Evolutionary conservation across 1,140 invertebrate species (phyloP), one percentile per base, ranked within the genome.

Genomic region (Ericerus pela): DNA sequence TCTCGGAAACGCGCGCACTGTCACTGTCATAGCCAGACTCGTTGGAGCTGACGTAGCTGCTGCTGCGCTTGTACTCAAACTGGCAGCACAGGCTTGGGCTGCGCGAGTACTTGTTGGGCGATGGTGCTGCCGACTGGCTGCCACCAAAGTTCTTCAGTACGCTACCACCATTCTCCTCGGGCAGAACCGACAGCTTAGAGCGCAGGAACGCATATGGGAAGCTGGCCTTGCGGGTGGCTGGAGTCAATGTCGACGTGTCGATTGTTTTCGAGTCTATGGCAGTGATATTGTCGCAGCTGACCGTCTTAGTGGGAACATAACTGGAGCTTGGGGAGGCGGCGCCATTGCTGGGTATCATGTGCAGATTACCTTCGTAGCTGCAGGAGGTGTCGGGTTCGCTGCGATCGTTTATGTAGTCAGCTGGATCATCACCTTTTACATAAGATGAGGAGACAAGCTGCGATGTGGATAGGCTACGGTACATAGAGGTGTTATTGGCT

Each of bases 1-100:
- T 33, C 20, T 54, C 53, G 14, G 53, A 30, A 16, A 33, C 33
- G 11, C 58, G 33, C 24, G 58, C 47, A 18, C 54, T 54, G 62
- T 86, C 84, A 66, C 83, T 85, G 61, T 87, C 84, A 65, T 86
- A 86, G 18, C 84, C 84, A 28, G 83, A 86, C 69, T 86, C 84
- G 65, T 85, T 86, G 26, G 82, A 86, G 67, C 82, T 84, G 12
- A 85, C 76, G 66, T 84, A 84, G 67, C 80, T 71, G 18, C 28
- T 55, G 6, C 53, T 51, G 1, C 57, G 36, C 4, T 53, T 37
- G 29, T 54, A 58, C 33, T 58, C 57, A 24, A 47, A 47, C 26
- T 47, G 22, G 26, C 41, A 47, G 14, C 41, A 47, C 12, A 47
- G 16, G 14, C 41, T 47, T 2, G 41, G 41, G 26, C 41, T 47